Evolutionary conservation across 1,140 invertebrate genomes (phyloP).

Genomic region (Anagrus nilaparvatae): DNA sequence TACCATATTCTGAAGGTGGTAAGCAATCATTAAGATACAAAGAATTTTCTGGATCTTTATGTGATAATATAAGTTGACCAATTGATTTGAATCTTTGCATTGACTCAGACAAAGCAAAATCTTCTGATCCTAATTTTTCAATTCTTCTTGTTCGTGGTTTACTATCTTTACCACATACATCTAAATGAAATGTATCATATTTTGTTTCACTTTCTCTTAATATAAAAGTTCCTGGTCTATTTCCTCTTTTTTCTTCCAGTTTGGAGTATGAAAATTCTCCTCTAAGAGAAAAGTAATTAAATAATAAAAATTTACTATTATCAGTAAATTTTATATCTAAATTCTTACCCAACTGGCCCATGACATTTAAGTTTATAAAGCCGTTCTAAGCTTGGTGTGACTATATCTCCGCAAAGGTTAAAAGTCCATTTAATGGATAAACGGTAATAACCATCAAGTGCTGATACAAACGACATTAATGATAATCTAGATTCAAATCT

Average conservation of each 20-base stretch:
- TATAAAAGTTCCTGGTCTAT: conserved; percentile 67
- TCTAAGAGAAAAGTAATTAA: conserved; percentile 40
- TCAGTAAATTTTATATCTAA: conserved; percentile 6
- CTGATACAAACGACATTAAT: conserved; percentile 71
- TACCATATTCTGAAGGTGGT: conserved; percentile 78
- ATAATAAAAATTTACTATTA: not conserved
- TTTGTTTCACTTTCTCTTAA: conserved; percentile 68
- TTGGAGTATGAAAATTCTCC: conserved; percentile 75
- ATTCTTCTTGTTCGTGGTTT: conserved; percentile 63
- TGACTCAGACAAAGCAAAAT: conserved; percentile 43
- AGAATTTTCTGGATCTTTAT: conserved; percentile 46
- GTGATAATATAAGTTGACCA: conserved; percentile 48
- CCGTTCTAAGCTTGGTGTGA: conserved; percentile 63
- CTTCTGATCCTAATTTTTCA: conserved; percentile 38
- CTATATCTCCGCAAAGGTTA: conserved; percentile 71
- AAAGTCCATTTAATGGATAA: conserved; percentile 81
- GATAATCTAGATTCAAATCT: conserved; percentile 51
- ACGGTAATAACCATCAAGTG: conserved; percentile 80
- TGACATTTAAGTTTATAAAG: conserved; percentile 71
- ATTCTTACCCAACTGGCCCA: conserved; percentile 70
- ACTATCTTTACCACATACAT: conserved; percentile 64
- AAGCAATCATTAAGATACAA: conserved; percentile 63
- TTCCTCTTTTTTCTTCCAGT: conserved; percentile 63
- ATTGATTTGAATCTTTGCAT: conserved; percentile 49
- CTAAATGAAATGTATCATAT: conserved; percentile 69